phyloP scores from a whole-genome alignment of 2,113 vertebrate genomes.

The Tichodroma muraria region DNA sequence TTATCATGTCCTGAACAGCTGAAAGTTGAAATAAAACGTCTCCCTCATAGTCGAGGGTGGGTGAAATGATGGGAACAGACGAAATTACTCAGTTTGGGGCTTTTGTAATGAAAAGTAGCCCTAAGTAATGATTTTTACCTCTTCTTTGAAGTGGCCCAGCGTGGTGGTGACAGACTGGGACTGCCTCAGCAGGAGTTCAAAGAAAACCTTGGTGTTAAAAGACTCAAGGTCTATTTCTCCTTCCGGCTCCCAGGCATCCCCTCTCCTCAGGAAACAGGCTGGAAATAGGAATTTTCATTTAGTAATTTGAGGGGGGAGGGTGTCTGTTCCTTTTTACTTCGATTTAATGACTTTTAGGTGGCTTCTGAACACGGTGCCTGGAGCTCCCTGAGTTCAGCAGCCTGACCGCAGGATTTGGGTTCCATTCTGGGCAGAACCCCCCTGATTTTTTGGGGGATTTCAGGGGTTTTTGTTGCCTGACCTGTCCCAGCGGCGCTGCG shows the following conservation, averaged over 20 bases:
- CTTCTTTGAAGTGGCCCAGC: slow-evolving; percentile 79
- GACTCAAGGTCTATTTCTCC: slow-evolving; percentile 83
- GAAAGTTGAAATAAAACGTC: neutral
- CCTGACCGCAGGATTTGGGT: too few species aligned
- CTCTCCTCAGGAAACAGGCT: neutral
- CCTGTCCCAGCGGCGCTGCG: neutral
- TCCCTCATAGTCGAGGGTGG: neutral
- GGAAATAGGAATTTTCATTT: too few species aligned
- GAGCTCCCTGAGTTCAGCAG: too few species aligned
- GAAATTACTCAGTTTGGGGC: fast-evolving
- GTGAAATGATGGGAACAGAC: too few species aligned
- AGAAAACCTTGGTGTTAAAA: slow-evolving; percentile 83
- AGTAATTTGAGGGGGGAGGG: too few species aligned
- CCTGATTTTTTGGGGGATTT: too few species aligned
- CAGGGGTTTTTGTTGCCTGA: neutral
- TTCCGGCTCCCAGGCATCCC: slow-evolving; percentile 77
- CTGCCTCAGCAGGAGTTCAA: slow-evolving; percentile 78
- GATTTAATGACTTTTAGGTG: too few species aligned
- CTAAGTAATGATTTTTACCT: slow-evolving; percentile 63
- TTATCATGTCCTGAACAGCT: neutral
- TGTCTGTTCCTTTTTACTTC: too few species aligned
- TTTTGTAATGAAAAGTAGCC: neutral
- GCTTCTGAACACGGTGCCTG: too few species aligned
- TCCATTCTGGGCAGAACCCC: too few species aligned
- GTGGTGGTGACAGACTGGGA: slow-evolving; percentile 77